Conservation (phyloP, 2,113 vertebrate species). For the Canis aureus region DNA sequence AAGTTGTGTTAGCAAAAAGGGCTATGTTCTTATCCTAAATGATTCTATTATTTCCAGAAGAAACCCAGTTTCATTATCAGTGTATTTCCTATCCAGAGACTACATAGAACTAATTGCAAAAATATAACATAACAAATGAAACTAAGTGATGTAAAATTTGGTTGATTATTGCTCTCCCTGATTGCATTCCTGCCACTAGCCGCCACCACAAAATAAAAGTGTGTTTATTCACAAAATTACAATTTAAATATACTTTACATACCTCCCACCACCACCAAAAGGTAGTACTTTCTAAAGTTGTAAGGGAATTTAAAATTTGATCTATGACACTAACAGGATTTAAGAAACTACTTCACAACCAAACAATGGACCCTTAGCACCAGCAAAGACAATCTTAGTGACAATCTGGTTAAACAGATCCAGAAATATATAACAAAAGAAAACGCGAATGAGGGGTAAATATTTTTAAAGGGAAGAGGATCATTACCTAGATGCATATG, state of each 20-base stretch:
- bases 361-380: background rate
- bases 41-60: conserved; percentile 29
- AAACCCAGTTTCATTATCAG: conserved; percentile 60
- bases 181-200: background rate
- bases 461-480: background rate
- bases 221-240: background rate
- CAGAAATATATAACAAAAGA: background rate
- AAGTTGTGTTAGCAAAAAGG: background rate
- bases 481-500: background rate
- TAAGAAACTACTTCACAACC: conserved; percentile 46
- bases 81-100: conserved; percentile 18
- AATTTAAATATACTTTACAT: background rate
- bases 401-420: background rate
- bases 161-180: background rate
- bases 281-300: background rate
- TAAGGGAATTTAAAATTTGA: background rate
- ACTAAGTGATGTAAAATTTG: conserved; percentile 28
- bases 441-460: background rate
- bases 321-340: background rate
- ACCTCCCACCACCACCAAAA: conserved; percentile 31
- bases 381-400: background rate
- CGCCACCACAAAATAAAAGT: background rate
- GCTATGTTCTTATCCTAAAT: background rate
- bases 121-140: conserved; percentile 38
- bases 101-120: conserved; percentile 48